Evolutionary conservation across 2,888 invertebrate genomes (phyloP).

Genomic region (Melieria picta): DNA sequence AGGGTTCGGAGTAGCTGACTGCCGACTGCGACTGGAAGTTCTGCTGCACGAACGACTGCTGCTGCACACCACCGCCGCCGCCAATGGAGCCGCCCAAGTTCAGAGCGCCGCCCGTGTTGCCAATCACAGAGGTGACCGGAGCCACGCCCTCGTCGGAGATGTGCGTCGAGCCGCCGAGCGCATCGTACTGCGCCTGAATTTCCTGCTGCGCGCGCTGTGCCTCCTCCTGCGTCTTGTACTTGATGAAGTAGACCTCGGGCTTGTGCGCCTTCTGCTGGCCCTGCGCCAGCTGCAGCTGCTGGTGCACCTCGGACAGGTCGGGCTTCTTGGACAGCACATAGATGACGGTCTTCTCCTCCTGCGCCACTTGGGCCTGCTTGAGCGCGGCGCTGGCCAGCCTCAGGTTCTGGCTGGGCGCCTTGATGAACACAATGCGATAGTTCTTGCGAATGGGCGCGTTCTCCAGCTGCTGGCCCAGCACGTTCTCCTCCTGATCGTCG

Average conservation of each 20-base stretch:
- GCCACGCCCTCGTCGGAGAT: slow-evolving; percentile 63
- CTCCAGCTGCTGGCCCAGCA: slow-evolving; percentile 43
- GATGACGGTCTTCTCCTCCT: slow-evolving; percentile 65
- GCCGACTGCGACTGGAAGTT: slow-evolving; percentile 43
- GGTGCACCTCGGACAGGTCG: slow-evolving; percentile 62
- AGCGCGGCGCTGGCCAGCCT: slow-evolving; percentile 61
- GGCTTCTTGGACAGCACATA: slow-evolving; percentile 65
- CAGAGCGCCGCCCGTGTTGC: slow-evolving; percentile 45
- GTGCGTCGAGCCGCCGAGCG: slow-evolving; percentile 61
- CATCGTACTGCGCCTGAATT: slow-evolving; percentile 63
- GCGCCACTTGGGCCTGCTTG: slow-evolving; percentile 55
- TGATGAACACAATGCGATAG: slow-evolving; percentile 65
- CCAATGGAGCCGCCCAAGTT: slow-evolving; percentile 46
- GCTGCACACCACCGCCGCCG: slow-evolving; percentile 32
- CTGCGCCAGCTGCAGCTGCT: slow-evolving; percentile 73
- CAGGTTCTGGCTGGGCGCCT: slow-evolving; percentile 66
- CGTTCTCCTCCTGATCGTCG: slow-evolving; percentile 58
- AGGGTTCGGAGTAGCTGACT: slow-evolving; percentile 32
- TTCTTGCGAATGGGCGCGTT: slow-evolving; percentile 60
- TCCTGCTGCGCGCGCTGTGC: slow-evolving; percentile 62
- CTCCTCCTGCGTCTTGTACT: slow-evolving; percentile 64
- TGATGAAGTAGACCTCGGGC: slow-evolving; percentile 66
- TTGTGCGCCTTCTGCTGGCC: slow-evolving; percentile 57
- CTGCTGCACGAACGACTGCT: slow-evolving; percentile 43
- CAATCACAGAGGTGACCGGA: slow-evolving; percentile 54